Conservation (phyloP, 1,140 invertebrate species). For the Augochlora pura region DNA sequence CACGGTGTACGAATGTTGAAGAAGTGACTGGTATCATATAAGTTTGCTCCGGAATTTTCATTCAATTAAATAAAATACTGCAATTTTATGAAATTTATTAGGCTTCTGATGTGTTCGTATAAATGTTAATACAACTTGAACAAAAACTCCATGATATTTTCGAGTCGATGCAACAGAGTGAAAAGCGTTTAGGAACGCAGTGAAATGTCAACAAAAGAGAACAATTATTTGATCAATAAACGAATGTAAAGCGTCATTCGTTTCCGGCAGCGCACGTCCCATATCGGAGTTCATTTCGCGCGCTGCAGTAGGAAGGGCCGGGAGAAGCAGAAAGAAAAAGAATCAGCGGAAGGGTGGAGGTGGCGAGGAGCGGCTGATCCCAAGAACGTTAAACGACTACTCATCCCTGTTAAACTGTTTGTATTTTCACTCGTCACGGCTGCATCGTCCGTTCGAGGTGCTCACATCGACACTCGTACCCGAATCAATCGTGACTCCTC, state of each 20-base stretch:
- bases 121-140: too few relatives aligned
- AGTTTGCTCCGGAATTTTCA: too few relatives aligned
- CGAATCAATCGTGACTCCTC: conserved; percentile 69
- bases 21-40: too few relatives aligned
- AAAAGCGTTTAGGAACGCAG: background rate
- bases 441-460: conserved; percentile 64
- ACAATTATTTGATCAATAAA: background rate
- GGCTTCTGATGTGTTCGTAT: too few relatives aligned
- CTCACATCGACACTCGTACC: conserved; percentile 71
- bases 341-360: background rate
- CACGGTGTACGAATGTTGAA: too few relatives aligned
- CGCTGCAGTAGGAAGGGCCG: conserved; percentile 6
- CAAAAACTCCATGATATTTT: too few relatives aligned
- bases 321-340: conserved; percentile 2
- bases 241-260: background rate
- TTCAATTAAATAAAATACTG: too few relatives aligned
- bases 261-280: background rate
- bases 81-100: too few relatives aligned
- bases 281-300: conserved; percentile 17
- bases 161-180: too few relatives aligned
- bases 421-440: conserved; percentile 79
- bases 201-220: background rate
- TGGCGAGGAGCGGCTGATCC: conserved; percentile 57
- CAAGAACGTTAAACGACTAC: conserved; percentile 74
- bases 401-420: conserved; percentile 80